Evolutionary conservation across 2,888 invertebrate species (phyloP), one percentile per base, ranked within the genome.

Genomic region (Allolobophora icterica): DNA sequence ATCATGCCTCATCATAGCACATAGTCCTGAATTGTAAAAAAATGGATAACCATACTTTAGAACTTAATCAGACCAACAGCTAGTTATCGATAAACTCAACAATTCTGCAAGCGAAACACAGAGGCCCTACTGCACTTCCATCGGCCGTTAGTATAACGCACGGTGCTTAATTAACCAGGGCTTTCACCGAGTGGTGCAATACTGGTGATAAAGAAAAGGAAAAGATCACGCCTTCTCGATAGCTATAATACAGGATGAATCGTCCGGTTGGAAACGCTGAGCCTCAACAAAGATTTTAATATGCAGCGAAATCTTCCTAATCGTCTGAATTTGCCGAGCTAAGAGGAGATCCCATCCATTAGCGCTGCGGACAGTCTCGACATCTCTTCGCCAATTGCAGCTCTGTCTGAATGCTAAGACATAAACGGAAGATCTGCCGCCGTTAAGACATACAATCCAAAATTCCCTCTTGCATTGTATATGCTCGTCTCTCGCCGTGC

Each of bases 251-350:
- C 45, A 13, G 11, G 58, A 58, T 11, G 52, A 52, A 52, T 52
- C 52, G 24, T 24, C 52, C 24, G 30, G n/a, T 71, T 71, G 30
- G 71, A 13, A 71, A 52, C 21, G 52, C 8, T 71, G n/a, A 71
- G 71, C 71, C 71, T n/a, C 71, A 71, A 71, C 71, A 71, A 71
- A 71, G 71, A 71, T 71, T 71, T n/a, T 71, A 11, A 71, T 52
- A 52, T 52, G 52, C 52, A 21, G 13, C 15, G 42, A 52, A 52
- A 52, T 71, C 71, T 30, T 71, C 71, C 71, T 71, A 71, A 71
- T 30, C 71, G 71, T n/a, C 71, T 8, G 71, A 71, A 0, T 71
- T 71, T 71, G n/a, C n/a, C 71, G 71, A 8, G 8, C 71, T 0
- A 71, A 6, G 19, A 71, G n/a, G 17, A 42, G 42, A 42, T 42